A percentile compares a stretch with the other conserved stretches of the same genome.
Conservation (phyloP, 2,888 invertebrate genomes). For the Caenorhabditis panamensis region DNA sequence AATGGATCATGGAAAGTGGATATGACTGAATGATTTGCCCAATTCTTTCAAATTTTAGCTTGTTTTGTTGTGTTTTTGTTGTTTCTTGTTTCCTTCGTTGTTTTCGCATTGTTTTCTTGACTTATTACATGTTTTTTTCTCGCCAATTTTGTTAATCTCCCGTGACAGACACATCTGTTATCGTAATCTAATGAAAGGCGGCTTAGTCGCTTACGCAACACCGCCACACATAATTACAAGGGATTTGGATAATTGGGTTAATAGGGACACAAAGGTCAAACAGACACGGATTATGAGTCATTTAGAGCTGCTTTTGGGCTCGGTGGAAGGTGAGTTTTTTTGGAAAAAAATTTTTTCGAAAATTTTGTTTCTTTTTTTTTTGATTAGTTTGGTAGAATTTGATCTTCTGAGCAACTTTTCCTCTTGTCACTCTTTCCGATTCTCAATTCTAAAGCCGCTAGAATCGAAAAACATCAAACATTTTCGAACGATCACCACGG, state of each 20-base stretch:
- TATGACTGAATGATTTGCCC: no score
- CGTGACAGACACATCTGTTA: no score
- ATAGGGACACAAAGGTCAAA: conserved; percentile 2
- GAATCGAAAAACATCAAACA: no score
- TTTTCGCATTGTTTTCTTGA: neutral
- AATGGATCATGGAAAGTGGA: conserved; percentile 59
- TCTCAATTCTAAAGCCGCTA: no score
- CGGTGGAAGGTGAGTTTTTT: neutral
- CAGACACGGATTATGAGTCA: neutral
- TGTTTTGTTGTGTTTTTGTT: neutral
- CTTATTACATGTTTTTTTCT: no score
- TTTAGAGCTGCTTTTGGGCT: neutral
- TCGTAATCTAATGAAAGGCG: conserved; percentile 44
- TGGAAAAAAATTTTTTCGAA: no score
- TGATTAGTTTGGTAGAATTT: neutral
- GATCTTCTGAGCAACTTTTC: neutral
- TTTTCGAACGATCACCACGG: no score
- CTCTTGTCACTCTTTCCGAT: no score
- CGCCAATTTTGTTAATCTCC: no score
- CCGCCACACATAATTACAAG: conserved; percentile 29
- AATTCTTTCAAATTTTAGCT: conserved; percentile 26
- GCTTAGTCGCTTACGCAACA: conserved; percentile 36
- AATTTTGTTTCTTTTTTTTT: neutral
- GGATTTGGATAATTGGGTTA: conserved; percentile 8
- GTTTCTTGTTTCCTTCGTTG: neutral